phyloP scores from a whole-genome alignment of 2,888 invertebrate genomes.

The Eupithecia subumbrata region DNA sequence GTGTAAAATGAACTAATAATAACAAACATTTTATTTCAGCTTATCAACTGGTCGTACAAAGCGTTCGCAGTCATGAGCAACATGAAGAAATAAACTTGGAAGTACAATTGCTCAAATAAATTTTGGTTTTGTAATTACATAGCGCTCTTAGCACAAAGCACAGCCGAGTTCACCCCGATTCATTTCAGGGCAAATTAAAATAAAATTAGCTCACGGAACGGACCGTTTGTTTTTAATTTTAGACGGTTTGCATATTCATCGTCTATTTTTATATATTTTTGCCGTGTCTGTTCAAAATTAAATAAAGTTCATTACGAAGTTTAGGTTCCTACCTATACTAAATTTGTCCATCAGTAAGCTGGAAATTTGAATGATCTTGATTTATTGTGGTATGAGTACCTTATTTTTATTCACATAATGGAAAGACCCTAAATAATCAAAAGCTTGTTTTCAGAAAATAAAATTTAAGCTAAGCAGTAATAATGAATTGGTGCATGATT shows the following conservation, averaged over 20 bases:
- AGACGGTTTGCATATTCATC: slow-evolving; percentile 35
- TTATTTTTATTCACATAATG: not conserved
- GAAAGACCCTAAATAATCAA: not conserved
- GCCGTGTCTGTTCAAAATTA: not conserved
- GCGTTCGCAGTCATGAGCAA: slow-evolving; percentile 80
- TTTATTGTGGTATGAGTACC: not conserved
- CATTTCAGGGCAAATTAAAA: slow-evolving; percentile 49
- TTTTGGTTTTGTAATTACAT: slow-evolving; percentile 49
- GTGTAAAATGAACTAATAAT: not conserved
- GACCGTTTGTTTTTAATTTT: slow-evolving; percentile 49
- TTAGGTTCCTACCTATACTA: no score
- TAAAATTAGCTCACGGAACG: slow-evolving; percentile 48
- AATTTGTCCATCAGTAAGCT: not conserved
- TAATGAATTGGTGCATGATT: no score
- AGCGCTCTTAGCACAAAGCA: slow-evolving; percentile 45
- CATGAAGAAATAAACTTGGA: slow-evolving; percentile 70
- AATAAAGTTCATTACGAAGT: slow-evolving; percentile 8
- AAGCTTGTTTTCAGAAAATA: not conserved
- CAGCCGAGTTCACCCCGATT: slow-evolving; percentile 47
- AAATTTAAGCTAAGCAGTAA: no score
- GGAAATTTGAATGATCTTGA: not conserved
- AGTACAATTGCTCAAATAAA: slow-evolving; percentile 43
- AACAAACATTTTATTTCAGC: slow-evolving; percentile 63
- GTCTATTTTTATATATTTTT: slow-evolving; percentile 10
- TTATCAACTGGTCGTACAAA: slow-evolving; percentile 82